A percentile compares a stretch with the other conserved stretches of the same genome.
phyloP scores from a whole-genome alignment of 2,113 vertebrate genomes.

The Catharus bicknelli region DNA sequence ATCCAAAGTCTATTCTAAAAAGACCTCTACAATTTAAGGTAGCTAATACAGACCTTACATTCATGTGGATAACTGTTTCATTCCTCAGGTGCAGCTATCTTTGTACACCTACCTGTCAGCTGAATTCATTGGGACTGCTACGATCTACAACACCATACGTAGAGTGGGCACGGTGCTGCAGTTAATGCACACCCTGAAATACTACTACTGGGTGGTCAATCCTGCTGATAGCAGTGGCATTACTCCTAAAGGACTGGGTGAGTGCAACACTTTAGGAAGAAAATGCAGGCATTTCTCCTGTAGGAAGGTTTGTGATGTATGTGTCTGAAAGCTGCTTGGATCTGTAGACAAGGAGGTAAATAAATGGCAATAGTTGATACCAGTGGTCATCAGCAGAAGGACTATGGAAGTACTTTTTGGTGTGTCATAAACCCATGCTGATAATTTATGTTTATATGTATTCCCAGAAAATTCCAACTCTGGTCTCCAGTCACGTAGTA shows the following conservation, averaged over 20 bases:
- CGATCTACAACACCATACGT: slow-evolving; percentile 93
- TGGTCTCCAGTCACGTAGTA: not conserved
- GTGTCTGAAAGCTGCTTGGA: not conserved
- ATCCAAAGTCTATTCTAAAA: not conserved
- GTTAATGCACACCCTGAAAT: slow-evolving; percentile 94
- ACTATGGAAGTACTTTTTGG: not conserved
- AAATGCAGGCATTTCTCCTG: not conserved
- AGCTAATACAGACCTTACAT: not conserved
- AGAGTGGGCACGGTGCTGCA: slow-evolving; percentile 94
- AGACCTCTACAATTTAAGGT: rapidly evolving
- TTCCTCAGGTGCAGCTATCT: slow-evolving; percentile 88
- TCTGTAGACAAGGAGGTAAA: not conserved
- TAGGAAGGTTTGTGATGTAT: not conserved
- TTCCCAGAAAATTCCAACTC: not conserved
- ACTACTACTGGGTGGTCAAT: slow-evolving; percentile 95
- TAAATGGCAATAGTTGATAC: not conserved
- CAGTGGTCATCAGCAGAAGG: not conserved
- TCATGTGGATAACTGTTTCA: not conserved
- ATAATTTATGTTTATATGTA: not conserved
- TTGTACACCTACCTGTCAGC: slow-evolving; percentile 94
- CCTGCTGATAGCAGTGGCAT: slow-evolving; percentile 89
- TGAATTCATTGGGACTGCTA: slow-evolving; percentile 95
- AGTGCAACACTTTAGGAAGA: slow-evolving; percentile 33
- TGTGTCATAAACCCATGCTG: not conserved
- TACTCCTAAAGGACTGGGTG: slow-evolving; percentile 89